Evolutionary conservation across 2,797 vertebrate species (phyloP).

Genomic region (Emydoidea blandingii): DNA sequence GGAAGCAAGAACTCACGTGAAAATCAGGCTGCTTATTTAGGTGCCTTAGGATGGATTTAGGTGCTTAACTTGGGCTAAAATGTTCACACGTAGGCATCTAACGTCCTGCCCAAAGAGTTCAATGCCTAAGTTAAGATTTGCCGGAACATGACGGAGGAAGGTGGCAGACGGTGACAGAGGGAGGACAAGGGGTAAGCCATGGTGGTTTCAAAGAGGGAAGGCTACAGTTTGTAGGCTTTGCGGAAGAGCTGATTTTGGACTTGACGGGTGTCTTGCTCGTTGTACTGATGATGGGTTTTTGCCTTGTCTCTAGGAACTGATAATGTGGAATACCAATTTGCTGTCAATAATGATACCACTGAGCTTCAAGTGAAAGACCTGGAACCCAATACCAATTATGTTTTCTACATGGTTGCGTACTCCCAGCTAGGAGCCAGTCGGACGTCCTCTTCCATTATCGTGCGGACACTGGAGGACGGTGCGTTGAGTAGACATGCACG

Average conservation of each 20-base stretch:
- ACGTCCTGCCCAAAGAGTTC: background rate
- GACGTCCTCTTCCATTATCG: conserved; percentile 87
- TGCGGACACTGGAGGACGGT: conserved; percentile 95
- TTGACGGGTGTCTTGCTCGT: background rate
- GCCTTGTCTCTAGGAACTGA: conserved; percentile 85
- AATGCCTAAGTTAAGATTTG: background rate
- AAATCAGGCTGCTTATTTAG: conserved; percentile 4
- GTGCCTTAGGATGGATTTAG: conserved; percentile 4
- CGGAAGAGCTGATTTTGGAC: background rate
- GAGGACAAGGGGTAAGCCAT: no score
- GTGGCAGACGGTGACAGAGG: background rate
- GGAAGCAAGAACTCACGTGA: conserved; percentile 10
- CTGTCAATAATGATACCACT: conserved; percentile 96
- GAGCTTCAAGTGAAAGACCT: conserved; percentile 95
- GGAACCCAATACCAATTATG: conserved; percentile 93
- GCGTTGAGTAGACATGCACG: conserved; percentile 64
- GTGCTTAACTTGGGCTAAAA: background rate
- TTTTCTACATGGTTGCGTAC: conserved; percentile 97
- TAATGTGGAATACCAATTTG: conserved; percentile 96
- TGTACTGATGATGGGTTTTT: conserved; percentile 60
- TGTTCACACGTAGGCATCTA: background rate
- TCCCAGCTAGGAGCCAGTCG: conserved; percentile 95
- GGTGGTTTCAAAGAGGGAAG: background rate
- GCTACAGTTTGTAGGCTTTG: background rate
- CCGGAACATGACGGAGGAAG: accelerated